These are phyloP conservation scores for Narcine bancroftii DNA, from an alignment of 2,113 vertebrate species.

Conservation along the genomic window DNA sequence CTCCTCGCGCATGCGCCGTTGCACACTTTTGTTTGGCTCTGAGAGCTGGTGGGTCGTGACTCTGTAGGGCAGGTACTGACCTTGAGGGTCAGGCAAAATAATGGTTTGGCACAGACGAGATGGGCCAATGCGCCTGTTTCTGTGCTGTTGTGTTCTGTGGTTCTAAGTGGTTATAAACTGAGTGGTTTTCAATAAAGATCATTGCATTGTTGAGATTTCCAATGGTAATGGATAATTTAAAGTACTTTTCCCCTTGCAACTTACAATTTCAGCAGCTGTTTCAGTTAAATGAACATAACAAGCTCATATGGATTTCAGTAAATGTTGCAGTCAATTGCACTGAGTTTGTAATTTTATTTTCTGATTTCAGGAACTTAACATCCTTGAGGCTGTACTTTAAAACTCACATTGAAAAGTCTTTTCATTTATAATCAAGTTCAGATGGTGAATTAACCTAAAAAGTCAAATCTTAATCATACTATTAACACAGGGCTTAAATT, in stretches of 20 bases:
- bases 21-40: too few relatives aligned
- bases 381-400: not conserved
- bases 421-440: constrained; percentile 39
- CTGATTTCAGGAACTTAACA: not conserved
- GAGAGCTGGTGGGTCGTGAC: too few relatives aligned
- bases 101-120: too few relatives aligned
- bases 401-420: not conserved
- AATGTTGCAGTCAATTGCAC: not conserved
- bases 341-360: not conserved
- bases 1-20: too few relatives aligned
- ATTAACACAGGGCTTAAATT: constrained; percentile 49
- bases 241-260: not conserved
- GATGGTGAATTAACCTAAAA: constrained; percentile 55
- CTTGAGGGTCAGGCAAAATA: too few relatives aligned
- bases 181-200: not conserved
- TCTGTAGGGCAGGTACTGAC: too few relatives aligned
- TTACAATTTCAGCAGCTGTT: constrained; percentile 13
- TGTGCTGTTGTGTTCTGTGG: too few relatives aligned
- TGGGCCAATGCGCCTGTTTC: too few relatives aligned
- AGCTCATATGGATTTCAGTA: not conserved
- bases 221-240: not conserved
- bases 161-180: not conserved
- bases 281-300: not conserved
- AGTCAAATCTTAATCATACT: constrained; percentile 56
- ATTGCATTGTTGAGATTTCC: not conserved